Conservation (phyloP, 2,797 vertebrate genomes). For the Distichodus sexfasciatus region DNA sequence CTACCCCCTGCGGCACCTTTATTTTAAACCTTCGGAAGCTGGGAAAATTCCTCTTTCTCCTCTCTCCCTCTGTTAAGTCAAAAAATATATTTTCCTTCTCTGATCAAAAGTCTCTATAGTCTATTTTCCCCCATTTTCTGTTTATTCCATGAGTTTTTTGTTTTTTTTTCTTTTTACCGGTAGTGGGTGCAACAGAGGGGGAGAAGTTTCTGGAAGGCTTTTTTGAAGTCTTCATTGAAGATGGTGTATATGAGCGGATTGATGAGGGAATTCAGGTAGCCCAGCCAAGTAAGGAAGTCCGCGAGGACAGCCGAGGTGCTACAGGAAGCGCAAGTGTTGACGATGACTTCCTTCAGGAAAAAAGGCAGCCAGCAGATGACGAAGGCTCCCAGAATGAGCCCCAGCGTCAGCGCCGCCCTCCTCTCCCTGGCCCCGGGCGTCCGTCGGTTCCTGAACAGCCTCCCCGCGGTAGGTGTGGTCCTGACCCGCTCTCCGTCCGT, state of each 20-base stretch:
- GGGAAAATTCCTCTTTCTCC: neutral
- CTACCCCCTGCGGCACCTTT: neutral
- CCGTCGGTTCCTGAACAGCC: constrained; percentile 66
- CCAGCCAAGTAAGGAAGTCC: constrained; percentile 95
- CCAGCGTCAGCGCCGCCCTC: constrained; percentile 91
- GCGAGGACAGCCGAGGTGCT: constrained; percentile 88
- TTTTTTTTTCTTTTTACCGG: too few species aligned
- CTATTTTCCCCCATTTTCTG: neutral
- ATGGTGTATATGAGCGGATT: constrained; percentile 98
- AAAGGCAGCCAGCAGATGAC: constrained; percentile 98
- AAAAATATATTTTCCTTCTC: neutral
- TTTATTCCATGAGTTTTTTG: too few species aligned
- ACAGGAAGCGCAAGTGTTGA: constrained; percentile 89
- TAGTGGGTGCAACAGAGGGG: constrained; percentile 80
- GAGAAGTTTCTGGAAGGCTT: constrained; percentile 92
- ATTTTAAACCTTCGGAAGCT: neutral
- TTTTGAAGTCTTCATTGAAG: constrained; percentile 99
- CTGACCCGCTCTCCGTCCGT: constrained; percentile 82
- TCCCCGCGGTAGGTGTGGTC: constrained; percentile 37
- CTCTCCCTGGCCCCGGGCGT: constrained; percentile 89
- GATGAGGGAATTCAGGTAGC: constrained; percentile 96
- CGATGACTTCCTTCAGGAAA: constrained; percentile 96
- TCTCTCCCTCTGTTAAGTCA: neutral
- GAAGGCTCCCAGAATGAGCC: constrained; percentile 94
- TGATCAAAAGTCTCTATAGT: neutral